Conservation (phyloP, 92 coral and sea anemone genomes). For the Phymanthus crucifer region DNA sequence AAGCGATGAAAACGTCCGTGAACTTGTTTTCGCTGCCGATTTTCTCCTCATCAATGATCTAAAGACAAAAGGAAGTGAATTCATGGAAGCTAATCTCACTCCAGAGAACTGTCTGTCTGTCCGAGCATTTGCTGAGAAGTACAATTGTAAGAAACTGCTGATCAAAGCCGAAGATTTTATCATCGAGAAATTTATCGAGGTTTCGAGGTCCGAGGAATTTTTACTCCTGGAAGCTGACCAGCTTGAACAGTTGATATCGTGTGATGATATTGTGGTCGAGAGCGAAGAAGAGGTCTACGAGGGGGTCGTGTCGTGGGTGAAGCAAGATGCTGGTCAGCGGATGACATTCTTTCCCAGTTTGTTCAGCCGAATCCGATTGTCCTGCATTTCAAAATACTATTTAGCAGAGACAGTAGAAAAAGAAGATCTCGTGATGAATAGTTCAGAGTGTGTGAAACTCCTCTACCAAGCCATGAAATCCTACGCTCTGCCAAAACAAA, state of each 20-base stretch:
- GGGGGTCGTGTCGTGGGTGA: constrained; percentile 88
- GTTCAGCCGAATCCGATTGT: constrained; percentile 69
- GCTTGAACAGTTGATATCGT: constrained; percentile 66
- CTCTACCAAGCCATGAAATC: constrained; percentile 82
- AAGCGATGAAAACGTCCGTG: constrained; percentile 76
- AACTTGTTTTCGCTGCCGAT: constrained; percentile 86
- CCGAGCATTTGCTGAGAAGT: constrained; percentile 84
- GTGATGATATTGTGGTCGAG: constrained; percentile 71
- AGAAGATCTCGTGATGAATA: constrained; percentile 66
- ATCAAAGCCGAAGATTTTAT: constrained; percentile 69
- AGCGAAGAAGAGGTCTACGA: constrained; percentile 89
- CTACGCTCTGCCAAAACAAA: constrained; percentile 60
- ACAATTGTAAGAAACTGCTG: constrained; percentile 71
- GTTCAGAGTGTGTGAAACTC: constrained; percentile 67
- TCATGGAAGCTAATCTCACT: constrained; percentile 62
- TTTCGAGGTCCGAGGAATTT: constrained; percentile 86
- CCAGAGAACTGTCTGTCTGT: constrained; percentile 86
- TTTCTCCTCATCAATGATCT: constrained; percentile 72
- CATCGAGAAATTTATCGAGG: constrained; percentile 73
- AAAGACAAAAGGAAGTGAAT: constrained; percentile 75
- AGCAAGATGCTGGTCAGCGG: constrained; percentile 63
- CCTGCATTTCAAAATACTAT: constrained; percentile 78
- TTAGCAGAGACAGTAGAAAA: constrained; percentile 75
- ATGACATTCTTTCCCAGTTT: constrained; percentile 56
- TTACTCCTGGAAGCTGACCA: constrained; percentile 58